A percentile compares a stretch with the other conserved stretches of the same genome.
Conservation (phyloP, 1,140 invertebrate genomes). For the Melanaphis sacchari region DNA sequence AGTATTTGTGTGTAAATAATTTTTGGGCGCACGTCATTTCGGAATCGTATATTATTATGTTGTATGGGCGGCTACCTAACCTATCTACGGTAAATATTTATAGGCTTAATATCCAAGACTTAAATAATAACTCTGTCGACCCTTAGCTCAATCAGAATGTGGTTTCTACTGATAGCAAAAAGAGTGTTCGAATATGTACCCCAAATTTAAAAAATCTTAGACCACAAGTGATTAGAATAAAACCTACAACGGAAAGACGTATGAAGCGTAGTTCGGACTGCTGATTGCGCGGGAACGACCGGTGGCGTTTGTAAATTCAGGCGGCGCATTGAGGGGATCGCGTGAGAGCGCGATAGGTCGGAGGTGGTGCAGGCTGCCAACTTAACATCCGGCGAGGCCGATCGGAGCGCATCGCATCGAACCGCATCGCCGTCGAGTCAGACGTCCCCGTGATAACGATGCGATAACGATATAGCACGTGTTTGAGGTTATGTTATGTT, state of each 20-base stretch:
- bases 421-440: not conserved
- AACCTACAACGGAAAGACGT: not conserved
- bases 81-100: conserved; percentile 15
- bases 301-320: not conserved
- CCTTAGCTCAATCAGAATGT: not conserved
- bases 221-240: conserved; percentile 6
- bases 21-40: not conserved
- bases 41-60: not conserved
- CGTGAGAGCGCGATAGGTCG: not conserved
- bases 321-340: not conserved
- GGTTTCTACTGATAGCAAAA: not conserved
- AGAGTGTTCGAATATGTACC: not conserved
- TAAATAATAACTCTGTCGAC: conserved; percentile 2
- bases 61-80: not conserved
- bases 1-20: conserved; percentile 15
- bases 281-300: conserved; percentile 12
- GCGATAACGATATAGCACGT: not conserved
- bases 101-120: not conserved
- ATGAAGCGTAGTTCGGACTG: not conserved
- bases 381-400: not conserved
- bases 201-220: not conserved
- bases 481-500: conserved; percentile 53
- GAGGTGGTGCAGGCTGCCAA: not conserved
- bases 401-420: not conserved
- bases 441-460: not conserved